A percentile compares a stretch with the other conserved stretches of the same genome.
Evolutionary conservation across 2,113 vertebrate genomes (phyloP).

Genomic region (Xiphophorus couchianus): DNA sequence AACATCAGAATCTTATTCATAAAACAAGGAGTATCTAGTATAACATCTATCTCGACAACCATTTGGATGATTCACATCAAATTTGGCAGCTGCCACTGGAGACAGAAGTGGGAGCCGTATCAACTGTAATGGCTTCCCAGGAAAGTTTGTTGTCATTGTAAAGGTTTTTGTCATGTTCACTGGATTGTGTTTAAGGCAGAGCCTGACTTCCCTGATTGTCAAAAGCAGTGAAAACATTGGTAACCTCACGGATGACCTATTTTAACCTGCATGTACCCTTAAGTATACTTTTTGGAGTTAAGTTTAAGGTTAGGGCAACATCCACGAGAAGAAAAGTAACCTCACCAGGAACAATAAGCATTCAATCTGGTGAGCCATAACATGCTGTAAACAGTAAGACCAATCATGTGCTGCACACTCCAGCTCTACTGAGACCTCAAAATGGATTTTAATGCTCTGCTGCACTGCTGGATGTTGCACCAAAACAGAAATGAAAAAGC

Average conservation of each 20-base stretch:
- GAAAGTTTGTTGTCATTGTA: background rate
- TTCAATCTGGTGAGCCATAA: background rate
- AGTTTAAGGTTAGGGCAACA: background rate
- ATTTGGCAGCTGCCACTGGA: background rate
- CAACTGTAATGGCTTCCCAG: background rate
- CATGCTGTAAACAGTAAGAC: background rate
- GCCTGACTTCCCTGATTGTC: background rate
- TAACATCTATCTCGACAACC: background rate
- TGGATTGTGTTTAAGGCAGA: background rate
- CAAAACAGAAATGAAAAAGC: background rate
- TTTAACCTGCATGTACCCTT: background rate
- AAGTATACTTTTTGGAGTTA: background rate
- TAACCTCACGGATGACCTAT: background rate
- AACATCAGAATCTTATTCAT: background rate
- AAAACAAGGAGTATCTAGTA: background rate
- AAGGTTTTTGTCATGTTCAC: background rate
- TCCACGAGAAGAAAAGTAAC: background rate
- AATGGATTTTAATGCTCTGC: slow-evolving; percentile 9
- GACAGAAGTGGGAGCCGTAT: background rate
- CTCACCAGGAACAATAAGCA: background rate
- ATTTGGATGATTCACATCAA: slow-evolving; percentile 6
- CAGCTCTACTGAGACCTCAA: background rate
- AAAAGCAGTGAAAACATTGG: background rate
- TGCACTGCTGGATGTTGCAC: background rate
- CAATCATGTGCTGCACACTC: background rate